Percentiles rank a stretch among this genome's conserved stretches.
These are phyloP conservation scores for Ophion ventricosus DNA, from an alignment of 2,888 invertebrate genomes.

Conservation along the genomic window DNA sequence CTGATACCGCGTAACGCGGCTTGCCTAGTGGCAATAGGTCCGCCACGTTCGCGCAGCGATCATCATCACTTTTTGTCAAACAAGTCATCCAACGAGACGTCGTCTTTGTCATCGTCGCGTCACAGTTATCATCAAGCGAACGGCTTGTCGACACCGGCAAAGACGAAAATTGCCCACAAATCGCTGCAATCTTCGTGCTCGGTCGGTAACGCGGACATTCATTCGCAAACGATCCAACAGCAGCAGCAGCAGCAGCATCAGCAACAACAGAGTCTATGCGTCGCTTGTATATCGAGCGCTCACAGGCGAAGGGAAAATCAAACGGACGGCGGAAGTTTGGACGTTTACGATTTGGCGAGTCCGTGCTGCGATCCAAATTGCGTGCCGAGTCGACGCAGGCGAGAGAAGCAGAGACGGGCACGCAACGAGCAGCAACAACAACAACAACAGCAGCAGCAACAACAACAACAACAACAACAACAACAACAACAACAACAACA, in stretches of 20 bases:
- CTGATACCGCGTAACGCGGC: slow-evolving; percentile 86
- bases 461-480: slow-evolving; percentile 79
- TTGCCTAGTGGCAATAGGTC: slow-evolving; percentile 89
- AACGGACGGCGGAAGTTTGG: slow-evolving; percentile 90
- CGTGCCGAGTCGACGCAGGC: slow-evolving; percentile 87
- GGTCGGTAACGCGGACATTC: slow-evolving; percentile 64
- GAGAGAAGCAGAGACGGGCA: slow-evolving; percentile 85
- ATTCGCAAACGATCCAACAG: slow-evolving; percentile 62
- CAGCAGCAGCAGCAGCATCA: slow-evolving; percentile 69
- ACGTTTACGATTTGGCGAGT: slow-evolving; percentile 94
- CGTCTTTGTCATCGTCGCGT: slow-evolving; percentile 72
- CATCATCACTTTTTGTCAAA: slow-evolving; percentile 89
- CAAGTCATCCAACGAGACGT: slow-evolving; percentile 83
- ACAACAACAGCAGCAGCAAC: slow-evolving; percentile 79
- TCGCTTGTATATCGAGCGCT: slow-evolving; percentile 81
- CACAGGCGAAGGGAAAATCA: slow-evolving; percentile 75
- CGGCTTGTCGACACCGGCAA: slow-evolving; percentile 74
- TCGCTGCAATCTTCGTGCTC: slow-evolving; percentile 65
- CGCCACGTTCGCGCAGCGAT: slow-evolving; percentile 87
- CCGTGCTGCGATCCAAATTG: slow-evolving; percentile 95
- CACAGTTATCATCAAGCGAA: slow-evolving; percentile 83
- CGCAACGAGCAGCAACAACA: slow-evolving; percentile 80
- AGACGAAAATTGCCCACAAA: slow-evolving; percentile 58
- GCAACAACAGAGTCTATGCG: slow-evolving; percentile 77
- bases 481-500: slow-evolving; percentile 76